A percentile compares a stretch with the other conserved stretches of the same genome.
Conservation (phyloP, 2,113 vertebrate species). For the Aviceda subcristata region DNA sequence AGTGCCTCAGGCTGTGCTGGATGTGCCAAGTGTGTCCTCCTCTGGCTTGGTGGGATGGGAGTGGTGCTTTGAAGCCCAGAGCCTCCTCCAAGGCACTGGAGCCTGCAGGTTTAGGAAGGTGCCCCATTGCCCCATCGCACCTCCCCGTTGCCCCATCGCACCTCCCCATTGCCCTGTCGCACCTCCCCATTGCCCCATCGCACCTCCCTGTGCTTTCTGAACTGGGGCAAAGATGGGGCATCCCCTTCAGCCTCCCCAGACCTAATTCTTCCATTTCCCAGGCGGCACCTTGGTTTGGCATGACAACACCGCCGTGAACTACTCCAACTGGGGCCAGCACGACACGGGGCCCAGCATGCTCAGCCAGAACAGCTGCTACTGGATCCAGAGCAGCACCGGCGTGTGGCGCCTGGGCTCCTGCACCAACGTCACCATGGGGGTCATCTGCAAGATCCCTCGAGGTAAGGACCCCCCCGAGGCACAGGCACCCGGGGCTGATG, state of each 20-base stretch:
- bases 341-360: constrained; percentile 88
- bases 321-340: constrained; percentile 91
- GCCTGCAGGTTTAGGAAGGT: not conserved
- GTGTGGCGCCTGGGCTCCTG: constrained; percentile 90
- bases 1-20: not conserved
- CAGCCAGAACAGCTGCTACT: constrained; percentile 94
- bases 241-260: not conserved
- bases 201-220: not conserved
- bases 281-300: constrained; percentile 88
- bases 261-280: constrained; percentile 8
- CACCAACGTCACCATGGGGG: constrained; percentile 88
- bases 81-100: not conserved
- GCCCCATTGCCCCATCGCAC: fast-evolving
- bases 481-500: not conserved
- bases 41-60: not conserved
- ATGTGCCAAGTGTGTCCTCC: fast-evolving
- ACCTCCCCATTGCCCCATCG: not conserved
- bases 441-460: constrained; percentile 90
- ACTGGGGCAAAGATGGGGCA: not conserved
- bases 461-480: constrained; percentile 71
- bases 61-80: not conserved
- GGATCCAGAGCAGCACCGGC: constrained; percentile 93
- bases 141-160: not conserved
- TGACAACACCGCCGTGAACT: constrained; percentile 83
- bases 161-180: fast-evolving